phyloP scores from a whole-genome alignment of 1,140 invertebrate species.

The Polypedilum vanderplanki region DNA sequence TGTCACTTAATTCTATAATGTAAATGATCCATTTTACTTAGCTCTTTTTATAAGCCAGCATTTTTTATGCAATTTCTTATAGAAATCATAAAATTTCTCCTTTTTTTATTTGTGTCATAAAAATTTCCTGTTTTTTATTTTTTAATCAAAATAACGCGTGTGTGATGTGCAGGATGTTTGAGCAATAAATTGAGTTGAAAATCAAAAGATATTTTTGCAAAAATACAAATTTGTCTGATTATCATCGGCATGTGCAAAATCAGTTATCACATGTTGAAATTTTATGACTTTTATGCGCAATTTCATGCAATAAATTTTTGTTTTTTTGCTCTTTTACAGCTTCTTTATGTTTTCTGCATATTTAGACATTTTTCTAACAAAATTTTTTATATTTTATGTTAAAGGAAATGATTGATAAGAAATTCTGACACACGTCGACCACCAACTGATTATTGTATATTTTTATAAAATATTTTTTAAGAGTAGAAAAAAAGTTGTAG shows the following conservation, averaged over 20 bases:
- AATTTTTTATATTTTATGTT: neutral
- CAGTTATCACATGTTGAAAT: slow-evolving; percentile 6
- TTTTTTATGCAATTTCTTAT: neutral
- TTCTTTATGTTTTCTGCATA: neutral
- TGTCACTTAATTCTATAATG: neutral
- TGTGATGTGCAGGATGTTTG: neutral
- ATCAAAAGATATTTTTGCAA: neutral
- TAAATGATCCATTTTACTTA: neutral
- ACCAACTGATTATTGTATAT: slow-evolving; percentile 10
- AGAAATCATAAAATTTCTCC: neutral
- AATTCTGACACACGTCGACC: neutral
- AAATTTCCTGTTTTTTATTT: neutral
- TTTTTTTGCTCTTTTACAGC: neutral
- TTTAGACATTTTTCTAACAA: neutral
- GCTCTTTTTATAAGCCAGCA: neutral
- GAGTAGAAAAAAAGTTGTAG: neutral
- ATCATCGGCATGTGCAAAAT: neutral
- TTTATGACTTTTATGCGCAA: neutral
- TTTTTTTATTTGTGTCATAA: neutral
- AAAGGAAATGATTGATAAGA: slow-evolving; percentile 2
- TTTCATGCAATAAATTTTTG: neutral
- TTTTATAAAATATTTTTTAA: neutral
- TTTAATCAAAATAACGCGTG: neutral
- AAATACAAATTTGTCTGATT: neutral
- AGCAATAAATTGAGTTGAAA: neutral